Base-by-base conservation (phyloP, 1,140 invertebrate species). In the Brachionus manjavacas region DNA sequence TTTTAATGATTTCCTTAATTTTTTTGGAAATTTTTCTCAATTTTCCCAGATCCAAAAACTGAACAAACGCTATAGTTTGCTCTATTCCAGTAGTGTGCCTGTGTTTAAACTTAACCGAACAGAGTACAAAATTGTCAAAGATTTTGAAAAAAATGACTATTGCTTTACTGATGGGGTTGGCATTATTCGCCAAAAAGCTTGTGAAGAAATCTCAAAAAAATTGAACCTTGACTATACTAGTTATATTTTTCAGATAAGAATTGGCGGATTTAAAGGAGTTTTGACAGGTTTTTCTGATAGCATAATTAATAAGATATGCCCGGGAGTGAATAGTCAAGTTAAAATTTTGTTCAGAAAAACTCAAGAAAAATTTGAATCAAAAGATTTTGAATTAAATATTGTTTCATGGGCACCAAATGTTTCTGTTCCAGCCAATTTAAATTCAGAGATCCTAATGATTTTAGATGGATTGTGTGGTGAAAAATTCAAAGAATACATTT, bases 271-370 rank as follows among this genome's bases (percentile, higher is more conserved):
- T 12, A 80, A 80, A 60, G 76, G 76, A 20, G 35, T 60, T 14
- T 12, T 80, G 2, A 46, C 46, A 8, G 39, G 41, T 6, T 76
- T 49, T 76, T 46, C 72, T 0, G 72, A 76, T 23, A 12, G 28
- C 23, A 23, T 76, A 25, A 52, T 76, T 12, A 14, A 76, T 49
- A 9, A 23, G 9, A 76, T 76, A 25, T 49, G 41, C 4, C 12
- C 25, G 11, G 20, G 46, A 49, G 46, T 49, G 4, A 6, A 49
- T 4, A 49, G 6, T 1, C 25, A 46, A 28, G 46, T 76, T 3
- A 76, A 76, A 49, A 46, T 76, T 49, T 49, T 46, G 2, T 76
- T 76, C 14, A 46, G 72, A 76, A 46, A 76, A 49, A 76, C 23
- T 76, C 72, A 76, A 76, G 20, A 49, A 49, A 76, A 76, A 49